Conservation (phyloP, 2,113 vertebrate genomes). For the Nicator chloris region DNA sequence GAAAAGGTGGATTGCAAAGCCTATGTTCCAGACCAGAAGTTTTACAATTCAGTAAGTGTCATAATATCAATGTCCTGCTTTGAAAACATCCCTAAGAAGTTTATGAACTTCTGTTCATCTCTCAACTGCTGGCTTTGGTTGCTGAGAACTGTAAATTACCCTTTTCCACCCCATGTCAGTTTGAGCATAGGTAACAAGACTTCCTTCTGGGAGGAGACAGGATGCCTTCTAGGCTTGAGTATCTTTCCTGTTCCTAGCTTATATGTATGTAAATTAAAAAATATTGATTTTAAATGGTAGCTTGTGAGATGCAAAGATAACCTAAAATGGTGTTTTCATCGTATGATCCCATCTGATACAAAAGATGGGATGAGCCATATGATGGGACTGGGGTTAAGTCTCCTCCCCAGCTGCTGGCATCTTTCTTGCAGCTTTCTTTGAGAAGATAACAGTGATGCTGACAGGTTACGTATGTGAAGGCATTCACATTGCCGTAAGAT, state of each 20-base stretch:
- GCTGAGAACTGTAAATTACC: conserved; percentile 6
- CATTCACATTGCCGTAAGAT: conserved; percentile 35
- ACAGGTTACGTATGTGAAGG: conserved; percentile 31
- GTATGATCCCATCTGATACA: conserved; percentile 50
- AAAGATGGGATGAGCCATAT: background rate
- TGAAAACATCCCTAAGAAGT: background rate
- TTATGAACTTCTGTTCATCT: background rate
- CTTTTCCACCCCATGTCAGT: conserved; percentile 7
- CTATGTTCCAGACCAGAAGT: background rate
- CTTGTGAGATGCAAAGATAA: conserved; percentile 44
- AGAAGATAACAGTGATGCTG: conserved; percentile 38
- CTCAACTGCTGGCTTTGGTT: background rate
- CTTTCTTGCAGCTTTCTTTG: conserved; percentile 32
- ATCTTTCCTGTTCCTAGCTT: conserved; percentile 56
- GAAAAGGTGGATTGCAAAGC: background rate
- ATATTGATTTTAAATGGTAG: conserved; percentile 56
- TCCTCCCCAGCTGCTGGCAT: conserved; percentile 56
- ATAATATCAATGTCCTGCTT: background rate
- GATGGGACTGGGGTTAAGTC: background rate
- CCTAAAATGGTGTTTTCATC: conserved; percentile 39
- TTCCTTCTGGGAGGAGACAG: conserved; percentile 63
- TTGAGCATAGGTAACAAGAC: conserved; percentile 5
- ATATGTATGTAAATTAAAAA: conserved; percentile 59
- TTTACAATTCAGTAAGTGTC: background rate
- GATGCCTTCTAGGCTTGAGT: conserved; percentile 52